A percentile compares a stretch with the other conserved stretches of the same genome.
Conservation (phyloP, 1,140 invertebrate genomes). For the Lithobius niger region DNA sequence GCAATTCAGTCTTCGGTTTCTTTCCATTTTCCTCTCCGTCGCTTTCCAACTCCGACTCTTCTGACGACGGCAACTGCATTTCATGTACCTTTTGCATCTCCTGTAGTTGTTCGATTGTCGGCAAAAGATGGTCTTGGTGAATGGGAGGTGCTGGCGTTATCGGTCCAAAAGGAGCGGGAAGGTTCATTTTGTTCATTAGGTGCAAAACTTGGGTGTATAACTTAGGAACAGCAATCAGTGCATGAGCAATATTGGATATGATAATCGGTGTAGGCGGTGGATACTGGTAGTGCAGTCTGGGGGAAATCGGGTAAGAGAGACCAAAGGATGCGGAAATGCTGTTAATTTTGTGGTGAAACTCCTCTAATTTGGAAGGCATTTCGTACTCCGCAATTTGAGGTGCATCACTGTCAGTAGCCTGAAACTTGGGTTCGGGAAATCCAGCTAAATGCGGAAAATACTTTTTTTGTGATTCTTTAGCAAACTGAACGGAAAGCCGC, state of each 20-base stretch:
- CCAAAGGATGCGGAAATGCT: slow-evolving; percentile 13
- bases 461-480: slow-evolving; percentile 23
- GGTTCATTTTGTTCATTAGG: slow-evolving; percentile 91
- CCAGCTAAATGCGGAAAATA: slow-evolving; percentile 17
- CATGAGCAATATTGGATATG: slow-evolving; percentile 61
- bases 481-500: slow-evolving; percentile 47
- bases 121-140: too few relatives aligned
- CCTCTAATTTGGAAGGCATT: slow-evolving; percentile 13
- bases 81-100: too few relatives aligned
- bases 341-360: slow-evolving; percentile 12
- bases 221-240: slow-evolving; percentile 53
- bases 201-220: slow-evolving; percentile 80
- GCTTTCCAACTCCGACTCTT: slow-evolving; percentile 71
- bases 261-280: slow-evolving; percentile 55
- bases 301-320: slow-evolving; percentile 30
- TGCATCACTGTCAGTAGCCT: neutral
- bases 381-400: slow-evolving; percentile 11
- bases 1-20: slow-evolving; percentile 15
- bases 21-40: slow-evolving; percentile 37
- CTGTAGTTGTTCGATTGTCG: too few relatives aligned
- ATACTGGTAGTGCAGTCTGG: slow-evolving; percentile 33
- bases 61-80: slow-evolving; percentile 24
- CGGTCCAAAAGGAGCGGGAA: slow-evolving; percentile 65
- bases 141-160: neutral
- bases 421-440: neutral